Conservation (phyloP, 2,797 vertebrate species). For the Eurystomus glaucurus region DNA sequence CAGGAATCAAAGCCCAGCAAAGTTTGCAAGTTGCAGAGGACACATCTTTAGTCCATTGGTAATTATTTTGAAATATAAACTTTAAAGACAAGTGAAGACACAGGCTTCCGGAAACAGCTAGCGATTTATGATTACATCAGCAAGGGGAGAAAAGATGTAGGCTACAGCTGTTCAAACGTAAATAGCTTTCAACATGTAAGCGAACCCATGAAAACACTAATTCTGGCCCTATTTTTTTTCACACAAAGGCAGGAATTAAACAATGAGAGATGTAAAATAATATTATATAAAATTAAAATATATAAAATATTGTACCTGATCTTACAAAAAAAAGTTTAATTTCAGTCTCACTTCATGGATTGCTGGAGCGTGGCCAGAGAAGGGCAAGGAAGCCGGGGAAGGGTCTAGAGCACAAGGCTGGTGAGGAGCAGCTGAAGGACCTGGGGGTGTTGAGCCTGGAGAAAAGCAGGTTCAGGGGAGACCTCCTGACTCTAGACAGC, state of each 20-base stretch:
- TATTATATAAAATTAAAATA: too few relatives aligned
- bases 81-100: constrained; percentile 15
- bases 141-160: background rate
- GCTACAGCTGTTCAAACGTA: constrained; percentile 3
- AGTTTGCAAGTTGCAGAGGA: constrained; percentile 42
- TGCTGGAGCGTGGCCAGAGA: background rate
- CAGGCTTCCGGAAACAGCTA: background rate
- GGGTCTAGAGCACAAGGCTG: background rate
- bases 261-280: background rate
- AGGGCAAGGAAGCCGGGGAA: background rate
- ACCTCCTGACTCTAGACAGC: too few relatives aligned
- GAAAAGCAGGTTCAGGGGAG: background rate
- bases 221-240: background rate
- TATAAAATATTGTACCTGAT: background rate
- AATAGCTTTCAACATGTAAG: constrained; percentile 5
- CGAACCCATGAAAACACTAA: background rate
- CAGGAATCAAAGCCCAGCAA: constrained; percentile 9
- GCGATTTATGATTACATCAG: constrained; percentile 25
- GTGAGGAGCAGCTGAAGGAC: background rate
- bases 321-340: background rate
- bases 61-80: constrained; percentile 46
- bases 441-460: background rate
- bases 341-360: background rate
- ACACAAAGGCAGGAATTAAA: background rate
- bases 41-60: constrained; percentile 32